A percentile compares a stretch with the other conserved stretches of the same genome.
Evolutionary conservation across 2,888 invertebrate genomes (phyloP).

Genomic region (Polylopha cassiicola): DNA sequence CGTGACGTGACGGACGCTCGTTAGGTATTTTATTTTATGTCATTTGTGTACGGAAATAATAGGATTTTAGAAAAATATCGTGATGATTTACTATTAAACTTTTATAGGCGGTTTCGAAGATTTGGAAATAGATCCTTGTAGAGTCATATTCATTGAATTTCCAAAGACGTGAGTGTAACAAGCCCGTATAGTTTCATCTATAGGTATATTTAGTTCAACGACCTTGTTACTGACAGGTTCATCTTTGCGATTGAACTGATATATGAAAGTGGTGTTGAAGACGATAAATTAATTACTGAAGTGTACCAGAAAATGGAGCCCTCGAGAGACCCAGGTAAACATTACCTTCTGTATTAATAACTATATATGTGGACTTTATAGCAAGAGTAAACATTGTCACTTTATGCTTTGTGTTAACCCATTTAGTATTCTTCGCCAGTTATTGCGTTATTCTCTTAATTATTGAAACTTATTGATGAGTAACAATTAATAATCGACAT

Average conservation of each 20-base stretch:
- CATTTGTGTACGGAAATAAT: constrained; percentile 39
- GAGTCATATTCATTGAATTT: constrained; percentile 37
- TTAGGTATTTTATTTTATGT: constrained; percentile 47
- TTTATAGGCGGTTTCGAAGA: background rate
- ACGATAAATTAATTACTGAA: constrained; percentile 48
- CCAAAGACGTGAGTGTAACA: constrained; percentile 36
- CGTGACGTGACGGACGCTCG: constrained; percentile 42
- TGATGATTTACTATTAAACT: constrained; percentile 25
- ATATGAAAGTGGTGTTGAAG: constrained; percentile 67
- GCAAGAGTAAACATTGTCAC: background rate
- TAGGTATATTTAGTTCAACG: constrained; percentile 77
- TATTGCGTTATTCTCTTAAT: constrained; percentile 1
- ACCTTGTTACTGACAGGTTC: constrained; percentile 78
- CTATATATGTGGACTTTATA: background rate
- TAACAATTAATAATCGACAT: too few species aligned
- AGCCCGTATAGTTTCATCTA: constrained; percentile 54
- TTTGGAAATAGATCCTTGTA: constrained; percentile 21
- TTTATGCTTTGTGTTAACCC: constrained; percentile 11
- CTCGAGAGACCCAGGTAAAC: constrained; percentile 70
- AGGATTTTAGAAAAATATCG: constrained; percentile 37
- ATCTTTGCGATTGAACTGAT: constrained; percentile 69
- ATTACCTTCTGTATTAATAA: background rate
- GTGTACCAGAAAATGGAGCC: constrained; percentile 60
- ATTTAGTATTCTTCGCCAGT: constrained; percentile 1
- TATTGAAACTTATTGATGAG: too few species aligned